Percentiles rank a stretch among this genome's conserved stretches.
Conservation (phyloP, 2,797 vertebrate genomes). For the Karalla daura region DNA sequence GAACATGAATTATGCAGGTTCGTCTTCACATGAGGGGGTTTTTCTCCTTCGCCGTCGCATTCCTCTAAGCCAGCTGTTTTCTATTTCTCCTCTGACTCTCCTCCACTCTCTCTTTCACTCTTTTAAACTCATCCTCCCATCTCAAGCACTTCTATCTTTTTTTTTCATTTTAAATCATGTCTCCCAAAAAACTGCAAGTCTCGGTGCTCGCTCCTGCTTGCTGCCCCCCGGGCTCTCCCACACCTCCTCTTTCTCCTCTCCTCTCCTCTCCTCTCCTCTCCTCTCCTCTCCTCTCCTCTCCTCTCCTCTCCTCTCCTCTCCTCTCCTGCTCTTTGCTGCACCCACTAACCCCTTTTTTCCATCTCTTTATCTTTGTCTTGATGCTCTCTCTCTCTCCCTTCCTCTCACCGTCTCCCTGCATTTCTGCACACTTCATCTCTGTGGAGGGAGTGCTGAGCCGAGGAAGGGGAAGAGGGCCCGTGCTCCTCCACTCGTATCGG, state of each 20-base stretch:
- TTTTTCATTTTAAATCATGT: conserved; percentile 48
- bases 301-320: conserved; percentile 17
- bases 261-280: conserved; percentile 48
- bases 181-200: conserved; percentile 28
- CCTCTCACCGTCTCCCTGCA: conserved; percentile 10
- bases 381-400: conserved; percentile 16
- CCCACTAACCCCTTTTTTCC: conserved; percentile 54
- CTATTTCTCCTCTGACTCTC: conserved; percentile 55
- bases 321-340: conserved; percentile 55
- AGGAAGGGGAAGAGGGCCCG: conserved; percentile 42
- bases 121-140: conserved; percentile 67
- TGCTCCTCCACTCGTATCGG: conserved; percentile 62
- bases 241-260: conserved; percentile 39
- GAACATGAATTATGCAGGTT: conserved; percentile 87
- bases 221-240: conserved; percentile 25
- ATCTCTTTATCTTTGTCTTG: conserved; percentile 50
- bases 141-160: conserved; percentile 59
- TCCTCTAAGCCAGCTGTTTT: conserved; percentile 81
- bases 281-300: conserved; percentile 11
- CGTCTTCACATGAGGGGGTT: conserved; percentile 78
- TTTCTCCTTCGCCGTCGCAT: conserved; percentile 68
- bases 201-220: conserved; percentile 28
- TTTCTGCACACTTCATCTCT: conserved; percentile 44
- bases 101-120: conserved; percentile 41
- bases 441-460: conserved; percentile 56